Conservation (phyloP, 2,797 vertebrate species). For the Chiloscyllium punctatum region DNA sequence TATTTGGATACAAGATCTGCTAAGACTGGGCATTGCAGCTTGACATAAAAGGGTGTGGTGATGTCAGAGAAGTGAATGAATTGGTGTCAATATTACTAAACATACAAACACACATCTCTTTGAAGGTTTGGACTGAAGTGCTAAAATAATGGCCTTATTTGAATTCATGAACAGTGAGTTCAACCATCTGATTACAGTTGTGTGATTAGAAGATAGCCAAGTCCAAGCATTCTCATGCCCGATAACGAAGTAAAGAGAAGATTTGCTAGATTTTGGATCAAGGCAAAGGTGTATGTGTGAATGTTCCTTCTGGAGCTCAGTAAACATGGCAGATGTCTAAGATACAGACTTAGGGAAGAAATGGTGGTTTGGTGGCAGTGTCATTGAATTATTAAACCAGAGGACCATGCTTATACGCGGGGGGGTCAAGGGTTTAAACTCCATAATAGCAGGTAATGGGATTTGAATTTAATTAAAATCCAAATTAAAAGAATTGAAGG, state of each 20-base stretch:
- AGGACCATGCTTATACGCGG: no score
- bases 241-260: neutral
- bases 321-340: neutral
- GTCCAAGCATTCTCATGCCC: neutral
- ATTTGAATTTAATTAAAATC: neutral
- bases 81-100: neutral
- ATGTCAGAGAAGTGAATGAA: neutral
- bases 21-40: neutral
- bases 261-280: neutral
- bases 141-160: neutral
- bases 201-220: neutral
- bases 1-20: neutral
- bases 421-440: no score
- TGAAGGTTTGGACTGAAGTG: neutral
- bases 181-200: neutral
- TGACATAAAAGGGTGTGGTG: neutral
- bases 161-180: neutral
- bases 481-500: neutral
- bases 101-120: neutral
- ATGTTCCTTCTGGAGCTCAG: neutral
- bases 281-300: neutral
- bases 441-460: no score
- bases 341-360: neutral
- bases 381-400: no score
- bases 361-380: no score